These are phyloP conservation scores for Halcyon chelicuti DNA, from an alignment of 2,797 vertebrate genomes.

Conservation along the genomic window DNA sequence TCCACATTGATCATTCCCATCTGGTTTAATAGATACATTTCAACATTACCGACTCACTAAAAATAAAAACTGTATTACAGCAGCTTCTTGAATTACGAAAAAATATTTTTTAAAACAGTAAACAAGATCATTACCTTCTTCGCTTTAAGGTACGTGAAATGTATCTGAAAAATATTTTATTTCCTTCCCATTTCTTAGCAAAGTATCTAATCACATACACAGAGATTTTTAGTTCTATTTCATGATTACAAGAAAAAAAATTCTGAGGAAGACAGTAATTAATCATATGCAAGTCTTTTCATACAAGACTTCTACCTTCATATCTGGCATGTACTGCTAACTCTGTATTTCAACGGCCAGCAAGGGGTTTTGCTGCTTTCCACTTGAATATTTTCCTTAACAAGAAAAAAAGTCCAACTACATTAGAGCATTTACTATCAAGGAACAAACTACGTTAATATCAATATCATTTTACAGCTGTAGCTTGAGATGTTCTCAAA, in stretches of 20 bases:
- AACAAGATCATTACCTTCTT: conserved; percentile 28
- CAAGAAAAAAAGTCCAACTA: conserved; percentile 13
- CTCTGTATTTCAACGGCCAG: conserved; percentile 33
- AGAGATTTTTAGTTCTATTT: conserved; percentile 75
- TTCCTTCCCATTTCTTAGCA: conserved; percentile 23
- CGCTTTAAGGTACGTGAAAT: conserved; percentile 80
- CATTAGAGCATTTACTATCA: conserved; percentile 38
- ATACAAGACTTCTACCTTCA: conserved; percentile 67
- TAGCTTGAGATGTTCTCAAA: conserved; percentile 20
- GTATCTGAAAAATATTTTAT: conserved; percentile 77
- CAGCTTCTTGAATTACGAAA: conserved; percentile 78
- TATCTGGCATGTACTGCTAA: background rate
- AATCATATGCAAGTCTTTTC: conserved; percentile 73
- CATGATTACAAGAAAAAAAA: conserved; percentile 77
- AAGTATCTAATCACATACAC: conserved; percentile 75
- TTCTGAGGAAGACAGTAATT: conserved; percentile 66
- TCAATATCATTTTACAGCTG: conserved; percentile 20
- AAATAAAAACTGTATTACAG: conserved; percentile 65
- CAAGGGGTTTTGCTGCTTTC: background rate
- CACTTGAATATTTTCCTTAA: background rate
- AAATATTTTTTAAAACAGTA: conserved; percentile 2
- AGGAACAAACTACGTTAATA: conserved; percentile 41
- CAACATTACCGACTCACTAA: conserved; percentile 45
- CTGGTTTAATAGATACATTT: conserved; percentile 57
- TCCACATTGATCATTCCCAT: conserved; percentile 56